These are phyloP conservation scores for Phymastichus coffea DNA, from an alignment of 1,140 invertebrate species.

Conservation along the genomic window DNA sequence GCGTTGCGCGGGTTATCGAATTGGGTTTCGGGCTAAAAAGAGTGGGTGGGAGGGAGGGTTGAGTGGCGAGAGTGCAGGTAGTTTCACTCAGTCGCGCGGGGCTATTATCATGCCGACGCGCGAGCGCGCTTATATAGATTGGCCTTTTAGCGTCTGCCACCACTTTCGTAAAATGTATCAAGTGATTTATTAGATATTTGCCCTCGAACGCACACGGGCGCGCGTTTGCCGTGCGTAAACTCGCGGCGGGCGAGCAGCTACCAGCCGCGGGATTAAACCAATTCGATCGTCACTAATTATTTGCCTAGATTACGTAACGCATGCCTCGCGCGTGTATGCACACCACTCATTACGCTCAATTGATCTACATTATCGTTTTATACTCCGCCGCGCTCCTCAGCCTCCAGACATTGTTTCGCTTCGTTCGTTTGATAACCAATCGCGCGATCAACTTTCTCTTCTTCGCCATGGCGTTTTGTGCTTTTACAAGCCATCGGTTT, in stretches of 20 bases:
- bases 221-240: neutral
- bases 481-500: too few relatives aligned
- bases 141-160: constrained; percentile 24
- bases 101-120: constrained; percentile 15
- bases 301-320: neutral
- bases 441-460: too few relatives aligned
- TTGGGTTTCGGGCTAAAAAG: constrained; percentile 22
- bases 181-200: constrained; percentile 29
- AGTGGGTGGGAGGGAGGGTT: neutral
- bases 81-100: constrained; percentile 6
- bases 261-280: neutral
- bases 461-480: too few relatives aligned
- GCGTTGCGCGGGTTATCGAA: constrained; percentile 17
- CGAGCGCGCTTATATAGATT: constrained; percentile 26
- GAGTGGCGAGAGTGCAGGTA: constrained; percentile 7
- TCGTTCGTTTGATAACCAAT: too few relatives aligned
- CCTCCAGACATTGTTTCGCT: too few relatives aligned
- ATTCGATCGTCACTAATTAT: neutral
- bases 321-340: neutral
- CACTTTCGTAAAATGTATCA: constrained; percentile 26
- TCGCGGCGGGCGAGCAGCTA: neutral
- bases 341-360: neutral
- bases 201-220: neutral
- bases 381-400: too few relatives aligned
- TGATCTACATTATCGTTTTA: too few relatives aligned